A percentile compares a stretch with the other conserved stretches of the same genome.
These are phyloP conservation scores for Tragelaphus imberbis DNA, from an alignment of 2,113 vertebrate genomes.

Conservation along the genomic window DNA sequence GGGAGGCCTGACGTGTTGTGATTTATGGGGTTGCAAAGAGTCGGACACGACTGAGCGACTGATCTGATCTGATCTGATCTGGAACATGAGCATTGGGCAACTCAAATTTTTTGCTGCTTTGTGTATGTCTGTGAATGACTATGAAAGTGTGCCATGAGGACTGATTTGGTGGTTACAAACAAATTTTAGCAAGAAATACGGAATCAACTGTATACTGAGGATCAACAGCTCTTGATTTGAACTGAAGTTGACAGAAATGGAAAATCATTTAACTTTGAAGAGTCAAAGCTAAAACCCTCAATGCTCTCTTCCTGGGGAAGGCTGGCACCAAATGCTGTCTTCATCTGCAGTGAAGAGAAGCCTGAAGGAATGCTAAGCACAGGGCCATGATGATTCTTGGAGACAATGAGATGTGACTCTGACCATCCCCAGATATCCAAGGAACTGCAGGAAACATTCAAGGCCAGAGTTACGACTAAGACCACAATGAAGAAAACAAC, in stretches of 20 bases:
- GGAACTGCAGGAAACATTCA: neutral
- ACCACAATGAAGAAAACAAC: neutral
- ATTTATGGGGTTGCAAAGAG: too few species aligned
- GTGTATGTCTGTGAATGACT: neutral
- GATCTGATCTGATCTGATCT: too few species aligned
- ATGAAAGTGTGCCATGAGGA: accelerated
- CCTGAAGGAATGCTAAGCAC: neutral
- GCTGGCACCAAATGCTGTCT: neutral
- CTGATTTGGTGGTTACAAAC: neutral
- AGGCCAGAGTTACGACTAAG: neutral
- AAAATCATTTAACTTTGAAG: slow-evolving; percentile 27
- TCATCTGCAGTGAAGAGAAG: neutral
- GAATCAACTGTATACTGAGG: neutral
- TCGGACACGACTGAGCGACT: too few species aligned
- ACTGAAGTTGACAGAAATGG: neutral
- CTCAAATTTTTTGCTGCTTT: neutral
- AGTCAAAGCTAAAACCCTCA: neutral
- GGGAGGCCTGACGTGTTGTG: too few species aligned
- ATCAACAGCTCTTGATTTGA: neutral
- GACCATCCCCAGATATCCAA: neutral
- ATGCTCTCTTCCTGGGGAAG: neutral
- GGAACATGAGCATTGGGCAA: neutral
- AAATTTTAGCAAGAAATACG: neutral
- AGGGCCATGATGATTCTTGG: neutral
- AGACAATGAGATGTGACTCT: neutral